Evolutionary conservation across 2,113 vertebrate genomes (phyloP).

Genomic region (Lamprologus ornatipinnis): DNA sequence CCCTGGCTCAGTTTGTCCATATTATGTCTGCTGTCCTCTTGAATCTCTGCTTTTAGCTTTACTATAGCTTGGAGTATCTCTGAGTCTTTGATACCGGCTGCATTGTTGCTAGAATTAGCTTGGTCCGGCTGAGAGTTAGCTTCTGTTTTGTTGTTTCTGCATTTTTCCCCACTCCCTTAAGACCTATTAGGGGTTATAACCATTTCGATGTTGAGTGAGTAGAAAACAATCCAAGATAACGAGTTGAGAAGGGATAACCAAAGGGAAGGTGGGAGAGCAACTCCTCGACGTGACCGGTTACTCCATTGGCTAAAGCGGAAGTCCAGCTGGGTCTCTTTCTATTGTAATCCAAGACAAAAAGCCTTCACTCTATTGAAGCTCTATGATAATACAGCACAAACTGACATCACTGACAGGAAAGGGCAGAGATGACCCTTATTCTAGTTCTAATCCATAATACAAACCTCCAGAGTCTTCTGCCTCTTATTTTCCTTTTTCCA

Average conservation of each 20-base stretch:
- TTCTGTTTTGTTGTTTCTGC: not conserved
- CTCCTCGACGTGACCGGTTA: not conserved
- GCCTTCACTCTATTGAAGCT: not conserved
- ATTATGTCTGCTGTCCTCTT: not conserved
- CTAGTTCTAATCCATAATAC: not conserved
- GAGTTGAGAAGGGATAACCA: not conserved
- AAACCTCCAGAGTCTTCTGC: not conserved
- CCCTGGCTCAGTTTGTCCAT: not conserved
- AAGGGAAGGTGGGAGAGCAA: not conserved
- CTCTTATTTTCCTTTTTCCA: not conserved
- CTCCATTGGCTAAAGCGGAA: not conserved
- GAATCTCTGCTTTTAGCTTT: not conserved
- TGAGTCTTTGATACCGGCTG: not conserved
- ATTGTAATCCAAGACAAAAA: not conserved
- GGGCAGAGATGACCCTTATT: not conserved
- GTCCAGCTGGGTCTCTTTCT: not conserved
- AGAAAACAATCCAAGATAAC: not conserved
- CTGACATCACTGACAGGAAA: not conserved
- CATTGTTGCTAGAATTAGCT: not conserved
- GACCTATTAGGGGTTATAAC: not conserved
- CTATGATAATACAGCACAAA: not conserved
- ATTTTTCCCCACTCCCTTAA: not conserved
- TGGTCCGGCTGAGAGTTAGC: not conserved
- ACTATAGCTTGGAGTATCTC: not conserved
- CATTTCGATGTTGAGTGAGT: not conserved